These are phyloP conservation scores for Alethe diademata DNA, from an alignment of 2,113 vertebrate species.

Conservation along the genomic window DNA sequence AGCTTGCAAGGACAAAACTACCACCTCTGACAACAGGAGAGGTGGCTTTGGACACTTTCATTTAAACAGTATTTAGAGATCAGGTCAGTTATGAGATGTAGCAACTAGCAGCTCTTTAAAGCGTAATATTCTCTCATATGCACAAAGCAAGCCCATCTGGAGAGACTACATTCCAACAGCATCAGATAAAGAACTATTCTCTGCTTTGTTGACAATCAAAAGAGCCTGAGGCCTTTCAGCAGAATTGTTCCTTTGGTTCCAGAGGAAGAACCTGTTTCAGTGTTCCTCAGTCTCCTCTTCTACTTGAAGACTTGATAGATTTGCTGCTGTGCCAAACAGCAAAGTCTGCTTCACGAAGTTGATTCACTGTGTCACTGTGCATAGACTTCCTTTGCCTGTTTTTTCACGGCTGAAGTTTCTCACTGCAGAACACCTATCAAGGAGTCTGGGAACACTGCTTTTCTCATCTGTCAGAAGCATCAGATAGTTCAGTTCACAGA, in stretches of 20 bases:
- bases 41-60: neutral
- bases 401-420: neutral
- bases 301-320: neutral
- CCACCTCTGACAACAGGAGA: neutral
- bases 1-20: neutral
- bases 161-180: slow-evolving; percentile 25
- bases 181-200: neutral
- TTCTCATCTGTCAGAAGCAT: neutral
- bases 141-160: neutral
- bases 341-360: neutral
- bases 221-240: neutral
- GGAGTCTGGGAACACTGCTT: neutral
- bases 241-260: neutral
- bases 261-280: neutral
- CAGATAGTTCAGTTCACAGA: neutral
- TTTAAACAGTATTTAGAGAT: neutral
- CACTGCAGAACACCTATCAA: neutral
- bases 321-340: neutral
- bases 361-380: neutral
- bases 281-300: neutral
- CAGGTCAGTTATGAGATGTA: neutral
- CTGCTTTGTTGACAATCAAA: neutral
- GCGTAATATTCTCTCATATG: neutral
- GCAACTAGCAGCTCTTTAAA: neutral
- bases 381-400: neutral